Evolutionary conservation across 2,888 invertebrate species (phyloP).

Genomic region (Saturnia pavonia): DNA sequence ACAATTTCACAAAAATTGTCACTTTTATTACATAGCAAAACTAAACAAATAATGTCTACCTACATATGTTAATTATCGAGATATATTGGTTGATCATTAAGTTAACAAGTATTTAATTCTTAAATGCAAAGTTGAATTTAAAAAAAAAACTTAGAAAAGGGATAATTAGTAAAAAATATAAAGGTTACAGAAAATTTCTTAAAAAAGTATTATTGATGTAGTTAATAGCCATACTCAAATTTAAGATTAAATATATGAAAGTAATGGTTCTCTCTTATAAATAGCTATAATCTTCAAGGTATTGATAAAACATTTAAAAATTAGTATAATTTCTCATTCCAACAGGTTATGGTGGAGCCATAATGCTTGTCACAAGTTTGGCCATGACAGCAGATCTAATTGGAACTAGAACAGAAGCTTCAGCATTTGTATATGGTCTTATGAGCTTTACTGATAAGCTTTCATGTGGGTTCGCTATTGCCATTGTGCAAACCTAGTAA

Average conservation of each 20-base stretch:
- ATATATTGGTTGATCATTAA: no score
- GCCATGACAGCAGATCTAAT: constrained; percentile 94
- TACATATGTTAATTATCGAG: not conserved
- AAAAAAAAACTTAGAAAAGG: no score
- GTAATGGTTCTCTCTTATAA: not conserved
- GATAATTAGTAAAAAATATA: no score
- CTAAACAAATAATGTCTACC: not conserved
- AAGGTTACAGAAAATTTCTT: no score
- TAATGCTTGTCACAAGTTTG: constrained; percentile 92
- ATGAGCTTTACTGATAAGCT: constrained; percentile 97
- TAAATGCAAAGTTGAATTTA: no score
- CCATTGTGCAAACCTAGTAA: constrained; percentile 89
- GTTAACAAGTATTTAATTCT: no score
- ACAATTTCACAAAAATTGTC: not conserved
- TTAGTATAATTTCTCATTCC: not conserved
- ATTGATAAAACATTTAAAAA: not conserved
- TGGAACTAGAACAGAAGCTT: constrained; percentile 89
- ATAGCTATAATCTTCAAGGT: not conserved
- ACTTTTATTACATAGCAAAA: not conserved
- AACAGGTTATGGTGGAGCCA: constrained; percentile 89
- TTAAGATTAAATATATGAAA: not conserved
- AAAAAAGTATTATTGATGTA: no score
- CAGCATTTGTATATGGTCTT: constrained; percentile 95
- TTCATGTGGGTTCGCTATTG: constrained; percentile 92
- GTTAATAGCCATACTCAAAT: not conserved